Conservation (phyloP, 2,888 invertebrate species). For the Chrysolina americana region DNA sequence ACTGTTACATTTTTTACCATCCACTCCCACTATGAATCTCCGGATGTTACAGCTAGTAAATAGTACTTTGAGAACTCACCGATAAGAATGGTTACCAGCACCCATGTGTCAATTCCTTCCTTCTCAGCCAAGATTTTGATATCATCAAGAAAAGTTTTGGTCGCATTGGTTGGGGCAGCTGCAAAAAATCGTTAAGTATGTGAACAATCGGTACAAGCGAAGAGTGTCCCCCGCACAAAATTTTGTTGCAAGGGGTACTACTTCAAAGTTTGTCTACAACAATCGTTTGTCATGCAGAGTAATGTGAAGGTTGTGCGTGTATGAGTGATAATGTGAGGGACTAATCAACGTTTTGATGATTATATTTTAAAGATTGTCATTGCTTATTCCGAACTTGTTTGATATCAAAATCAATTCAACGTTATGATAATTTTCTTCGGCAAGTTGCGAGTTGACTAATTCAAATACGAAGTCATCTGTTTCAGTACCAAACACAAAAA, state of each 20-base stretch:
- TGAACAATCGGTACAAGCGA: slow-evolving; percentile 51
- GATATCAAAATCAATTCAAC: neutral
- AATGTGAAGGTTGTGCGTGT: neutral
- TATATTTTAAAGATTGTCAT: neutral
- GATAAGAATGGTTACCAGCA: slow-evolving; percentile 86
- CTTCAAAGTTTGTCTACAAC: slow-evolving; percentile 46
- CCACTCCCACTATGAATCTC: too few relatives aligned
- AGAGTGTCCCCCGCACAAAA: slow-evolving; percentile 50
- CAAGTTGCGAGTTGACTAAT: too few relatives aligned
- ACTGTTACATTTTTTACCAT: too few relatives aligned
- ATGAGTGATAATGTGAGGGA: neutral
- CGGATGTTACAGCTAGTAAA: too few relatives aligned
- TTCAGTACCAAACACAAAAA: too few relatives aligned
- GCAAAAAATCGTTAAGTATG: slow-evolving; percentile 46
- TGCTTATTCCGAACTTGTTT: neutral
- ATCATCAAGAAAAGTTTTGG: slow-evolving; percentile 38
- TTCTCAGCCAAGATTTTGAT: slow-evolving; percentile 68
- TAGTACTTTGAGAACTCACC: slow-evolving; percentile 71
- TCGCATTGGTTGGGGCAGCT: slow-evolving; percentile 48
- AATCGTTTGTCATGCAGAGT: slow-evolving; percentile 14
- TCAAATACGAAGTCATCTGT: too few relatives aligned
- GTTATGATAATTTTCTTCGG: neutral
- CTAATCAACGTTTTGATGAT: neutral
- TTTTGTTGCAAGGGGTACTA: slow-evolving; percentile 55
- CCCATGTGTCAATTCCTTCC: slow-evolving; percentile 88